Evolutionary conservation across 2,797 vertebrate species (phyloP).

Genomic region (Karalla daura): DNA sequence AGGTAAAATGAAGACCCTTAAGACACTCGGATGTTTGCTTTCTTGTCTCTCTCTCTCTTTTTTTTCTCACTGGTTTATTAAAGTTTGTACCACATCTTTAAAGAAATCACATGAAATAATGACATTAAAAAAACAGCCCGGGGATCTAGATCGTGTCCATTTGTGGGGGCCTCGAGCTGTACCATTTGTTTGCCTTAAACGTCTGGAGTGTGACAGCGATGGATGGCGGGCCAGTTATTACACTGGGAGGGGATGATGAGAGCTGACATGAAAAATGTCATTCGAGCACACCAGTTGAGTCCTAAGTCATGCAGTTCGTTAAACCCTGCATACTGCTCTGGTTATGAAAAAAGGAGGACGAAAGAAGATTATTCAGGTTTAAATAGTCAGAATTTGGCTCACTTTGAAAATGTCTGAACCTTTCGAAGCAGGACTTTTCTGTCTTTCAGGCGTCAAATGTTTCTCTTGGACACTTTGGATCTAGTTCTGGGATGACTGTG

Average conservation of each 20-base stretch:
- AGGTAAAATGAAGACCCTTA: slow-evolving; percentile 70
- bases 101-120: slow-evolving; percentile 32
- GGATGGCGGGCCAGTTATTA: slow-evolving; percentile 65
- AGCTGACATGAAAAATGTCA: slow-evolving; percentile 59
- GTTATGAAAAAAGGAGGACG: neutral
- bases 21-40: slow-evolving; percentile 63
- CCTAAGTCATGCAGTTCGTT: slow-evolving; percentile 51
- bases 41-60: slow-evolving; percentile 18
- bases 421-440: slow-evolving; percentile 17
- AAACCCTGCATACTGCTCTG: slow-evolving; percentile 43
- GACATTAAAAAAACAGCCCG: neutral
- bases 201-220: slow-evolving; percentile 64
- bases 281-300: slow-evolving; percentile 65
- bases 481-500: slow-evolving; percentile 19
- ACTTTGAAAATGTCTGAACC: slow-evolving; percentile 5
- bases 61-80: slow-evolving; percentile 32
- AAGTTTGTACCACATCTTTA: slow-evolving; percentile 59
- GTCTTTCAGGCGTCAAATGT: neutral
- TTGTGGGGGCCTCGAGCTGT: slow-evolving; percentile 29
- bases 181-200: slow-evolving; percentile 39
- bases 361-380: neutral
- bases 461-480: slow-evolving; percentile 23
- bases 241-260: slow-evolving; percentile 58
- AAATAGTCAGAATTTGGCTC: neutral
- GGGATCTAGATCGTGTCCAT: slow-evolving; percentile 15